These are phyloP conservation scores for Polypedilum vanderplanki DNA, from an alignment of 1,140 invertebrate genomes.

Conservation along the genomic window DNA sequence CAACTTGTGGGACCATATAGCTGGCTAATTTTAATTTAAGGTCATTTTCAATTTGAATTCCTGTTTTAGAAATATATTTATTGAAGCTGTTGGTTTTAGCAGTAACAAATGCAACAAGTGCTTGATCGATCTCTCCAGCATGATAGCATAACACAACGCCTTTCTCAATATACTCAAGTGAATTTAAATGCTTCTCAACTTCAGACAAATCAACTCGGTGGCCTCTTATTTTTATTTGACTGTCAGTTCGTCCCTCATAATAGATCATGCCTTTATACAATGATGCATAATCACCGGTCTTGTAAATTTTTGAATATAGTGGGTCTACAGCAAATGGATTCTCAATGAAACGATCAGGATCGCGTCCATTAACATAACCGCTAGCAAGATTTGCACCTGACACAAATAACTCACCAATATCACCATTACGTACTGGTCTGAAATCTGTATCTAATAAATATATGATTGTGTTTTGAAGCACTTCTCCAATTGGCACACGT, in stretches of 20 bases:
- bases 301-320: slow-evolving; percentile 63
- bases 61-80: slow-evolving; percentile 49
- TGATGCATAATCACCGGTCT: slow-evolving; percentile 75
- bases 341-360: slow-evolving; percentile 61
- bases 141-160: slow-evolving; percentile 70
- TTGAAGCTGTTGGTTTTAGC: neutral
- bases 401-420: slow-evolving; percentile 72
- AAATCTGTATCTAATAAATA: slow-evolving; percentile 71
- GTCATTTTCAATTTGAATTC: slow-evolving; percentile 55
- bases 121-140: slow-evolving; percentile 61
- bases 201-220: slow-evolving; percentile 77
- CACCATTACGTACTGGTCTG: slow-evolving; percentile 56
- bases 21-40: slow-evolving; percentile 56
- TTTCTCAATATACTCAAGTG: slow-evolving; percentile 40
- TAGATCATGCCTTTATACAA: slow-evolving; percentile 62
- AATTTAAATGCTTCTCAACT: slow-evolving; percentile 57
- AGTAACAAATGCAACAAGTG: slow-evolving; percentile 57
- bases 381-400: slow-evolving; percentile 67
- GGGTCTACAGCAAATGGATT: slow-evolving; percentile 62
- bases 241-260: slow-evolving; percentile 77
- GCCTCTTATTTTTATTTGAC: slow-evolving; percentile 79
- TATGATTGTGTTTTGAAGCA: slow-evolving; percentile 68
- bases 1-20: slow-evolving; percentile 73
- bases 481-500: slow-evolving; percentile 75
- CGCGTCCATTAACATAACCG: slow-evolving; percentile 69